Evolutionary conservation across 2,113 vertebrate genomes (phyloP), one percentile per base, ranked within the genome.

Genomic region (Callopanchax toddi): DNA sequence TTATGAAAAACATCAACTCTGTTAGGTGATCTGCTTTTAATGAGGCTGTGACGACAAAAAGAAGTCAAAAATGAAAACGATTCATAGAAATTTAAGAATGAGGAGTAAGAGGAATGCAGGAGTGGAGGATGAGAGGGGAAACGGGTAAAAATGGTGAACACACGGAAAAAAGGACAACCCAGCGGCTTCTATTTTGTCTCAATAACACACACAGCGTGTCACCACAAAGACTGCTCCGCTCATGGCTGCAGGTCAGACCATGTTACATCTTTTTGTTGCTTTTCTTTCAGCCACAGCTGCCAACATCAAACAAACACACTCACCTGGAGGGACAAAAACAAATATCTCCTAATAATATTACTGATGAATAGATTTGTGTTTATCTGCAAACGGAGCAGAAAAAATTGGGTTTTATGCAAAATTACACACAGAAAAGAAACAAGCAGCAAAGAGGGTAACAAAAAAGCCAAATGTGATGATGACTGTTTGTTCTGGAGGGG

Each of bases 121-220:
- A 50, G 58, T 40, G 4, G 48, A 65, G 20, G 56, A 37, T 37
- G 11, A 37, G 39, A 5, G 49, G 36, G 51, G 67, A 56, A 70
- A 51, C 48, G 26, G 15, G 12, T 37, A 71, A 39, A 56, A 49
- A 49, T 65, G 56, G 52, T 20, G 45, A 72, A 60, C 61, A 43
- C 34, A 73, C 26, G 45, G 75, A 54, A 67, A 74, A 66, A 60
- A 84, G 63, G 64, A 74, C 67, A 70, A 34, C 67, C 81, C 81
- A 53, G 63, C 0, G 62, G 67, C 65, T 67, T 73, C 61, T 58
- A 0, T 26, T 65, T 83, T 76, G 42, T 65, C 53, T 75, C 22
- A 6, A 78, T 60, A 60, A 68, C 71, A 81, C 56, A 66, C 56
- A 67, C 57, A 55, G 29, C 5, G 32, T 59, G 66, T 74, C 62